A percentile compares a stretch with the other conserved stretches of the same genome.
These are phyloP conservation scores for Sebastes itinus DNA, from an alignment of 2,797 vertebrate species.

Conservation along the genomic window DNA sequence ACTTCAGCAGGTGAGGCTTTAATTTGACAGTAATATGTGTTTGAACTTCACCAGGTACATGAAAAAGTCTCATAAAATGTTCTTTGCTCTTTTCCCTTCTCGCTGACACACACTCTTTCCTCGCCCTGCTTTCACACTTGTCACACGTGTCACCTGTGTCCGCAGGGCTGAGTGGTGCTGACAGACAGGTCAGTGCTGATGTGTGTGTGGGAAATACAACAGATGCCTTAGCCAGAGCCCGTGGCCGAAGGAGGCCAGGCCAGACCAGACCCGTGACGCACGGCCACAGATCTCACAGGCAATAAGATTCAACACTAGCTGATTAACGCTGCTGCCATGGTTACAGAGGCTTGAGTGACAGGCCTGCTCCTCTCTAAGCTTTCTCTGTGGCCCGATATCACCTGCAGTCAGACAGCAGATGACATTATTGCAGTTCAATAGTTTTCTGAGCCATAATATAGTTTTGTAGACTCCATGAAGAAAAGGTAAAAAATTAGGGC, in stretches of 20 bases:
- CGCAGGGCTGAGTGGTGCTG: background rate
- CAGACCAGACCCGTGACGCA: constrained; percentile 40
- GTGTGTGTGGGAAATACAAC: background rate
- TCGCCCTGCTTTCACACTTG: constrained; percentile 23
- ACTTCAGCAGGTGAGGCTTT: constrained; percentile 39
- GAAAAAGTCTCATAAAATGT: background rate
- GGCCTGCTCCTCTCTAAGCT: constrained; percentile 41
- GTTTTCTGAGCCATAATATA: background rate
- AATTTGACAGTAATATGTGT: constrained; percentile 1
- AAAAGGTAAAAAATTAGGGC: background rate
- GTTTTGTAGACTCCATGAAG: background rate
- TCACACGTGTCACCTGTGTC: constrained; percentile 22
- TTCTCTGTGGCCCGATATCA: background rate
- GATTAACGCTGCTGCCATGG: constrained; percentile 66
- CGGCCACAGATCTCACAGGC: constrained; percentile 42
- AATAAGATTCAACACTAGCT: constrained; percentile 48
- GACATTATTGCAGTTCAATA: background rate
- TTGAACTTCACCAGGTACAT: background rate
- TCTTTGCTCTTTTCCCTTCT: background rate
- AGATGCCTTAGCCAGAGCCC: constrained; percentile 19
- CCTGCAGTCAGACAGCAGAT: constrained; percentile 3
- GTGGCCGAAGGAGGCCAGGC: constrained; percentile 11
- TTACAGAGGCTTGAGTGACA: constrained; percentile 59
- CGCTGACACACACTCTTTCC: background rate
- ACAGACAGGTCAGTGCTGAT: constrained; percentile 10